A percentile compares a stretch with the other conserved stretches of the same genome.
These are phyloP conservation scores for Stigmatopora argus DNA, from an alignment of 2,113 vertebrate genomes.

Conservation along the genomic window DNA sequence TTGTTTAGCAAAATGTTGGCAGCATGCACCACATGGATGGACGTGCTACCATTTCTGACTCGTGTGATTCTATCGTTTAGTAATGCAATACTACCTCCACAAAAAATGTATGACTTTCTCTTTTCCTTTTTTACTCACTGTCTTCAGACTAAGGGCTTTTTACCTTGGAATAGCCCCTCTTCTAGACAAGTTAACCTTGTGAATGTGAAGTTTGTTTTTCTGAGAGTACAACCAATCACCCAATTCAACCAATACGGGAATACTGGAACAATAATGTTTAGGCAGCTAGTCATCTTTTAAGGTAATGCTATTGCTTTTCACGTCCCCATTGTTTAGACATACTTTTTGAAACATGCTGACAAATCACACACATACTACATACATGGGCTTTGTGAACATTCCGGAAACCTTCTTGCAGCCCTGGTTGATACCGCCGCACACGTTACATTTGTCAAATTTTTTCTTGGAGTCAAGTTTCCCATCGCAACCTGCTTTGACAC, in stretches of 20 bases:
- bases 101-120: too few species aligned
- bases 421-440: slow-evolving; percentile 90
- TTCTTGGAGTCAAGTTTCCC: slow-evolving; percentile 88
- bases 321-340: background rate
- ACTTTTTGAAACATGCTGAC: background rate
- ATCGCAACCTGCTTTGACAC: slow-evolving; percentile 93
- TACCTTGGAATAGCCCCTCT: too few species aligned
- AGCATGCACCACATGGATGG: too few species aligned
- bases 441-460: slow-evolving; percentile 92
- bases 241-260: background rate
- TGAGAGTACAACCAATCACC: background rate
- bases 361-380: slow-evolving; percentile 50
- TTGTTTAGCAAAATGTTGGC: too few species aligned
- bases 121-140: too few species aligned
- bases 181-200: background rate
- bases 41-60: too few species aligned
- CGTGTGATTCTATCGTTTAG: too few species aligned
- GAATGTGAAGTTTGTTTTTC: background rate
- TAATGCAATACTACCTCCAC: too few species aligned
- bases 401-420: slow-evolving; percentile 94
- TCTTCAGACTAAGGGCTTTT: too few species aligned
- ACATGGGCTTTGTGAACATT: slow-evolving; percentile 94
- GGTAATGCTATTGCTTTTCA: background rate
- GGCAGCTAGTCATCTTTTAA: background rate
- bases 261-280: background rate